Base-by-base conservation (phyloP, 2,888 invertebrate species). In the Galerucella calmariensis region DNA sequence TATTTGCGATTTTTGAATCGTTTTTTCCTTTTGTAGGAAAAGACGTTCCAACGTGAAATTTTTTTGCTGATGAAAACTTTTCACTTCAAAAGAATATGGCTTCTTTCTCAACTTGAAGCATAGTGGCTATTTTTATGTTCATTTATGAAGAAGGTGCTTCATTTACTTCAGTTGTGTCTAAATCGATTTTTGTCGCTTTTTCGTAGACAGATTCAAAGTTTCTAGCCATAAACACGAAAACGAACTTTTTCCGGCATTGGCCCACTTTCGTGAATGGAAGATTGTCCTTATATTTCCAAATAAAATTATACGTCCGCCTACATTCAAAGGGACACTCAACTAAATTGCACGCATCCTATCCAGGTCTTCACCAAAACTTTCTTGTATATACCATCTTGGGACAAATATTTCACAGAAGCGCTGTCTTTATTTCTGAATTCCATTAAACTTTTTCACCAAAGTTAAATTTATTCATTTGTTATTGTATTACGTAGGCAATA, bases 381-480 rank as follows among this genome's bases (percentile, higher is more conserved):
- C 24, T 44, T 12, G 12, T 69, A 62, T 48, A 41, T 41, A 61
- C 53, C 63, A 63, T 69, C 69, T 20, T 16, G 62, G 62, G 69
- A 69, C 62, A 53, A 48, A 63, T 69, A 69, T 63, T 63, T 69
- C 63, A 63, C 63, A 63, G 51, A 63, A 14, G 48, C 41, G 51
- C 69, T 53, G 62, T 62, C 63, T 67, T 72, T 72, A 72, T 72
- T 72, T 72, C 72, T 72, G 72, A 67, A 72, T 72, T 67, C 72
- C 72, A 72, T 72, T 72, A 66, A 72, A 72, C 72, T 72, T 72
- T 72, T 72, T 67, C 48, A 58, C 66, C 66, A 67, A 72, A 72
- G 59, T 72, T 59, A 48, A 72, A 72, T 72, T 72, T 72, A 72
- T 72, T 72, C 72, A 72, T 72, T 72, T 72, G 72, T 72, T 72